Conservation (phyloP, 2,113 vertebrate species). For the Dipodomys ordii region DNA sequence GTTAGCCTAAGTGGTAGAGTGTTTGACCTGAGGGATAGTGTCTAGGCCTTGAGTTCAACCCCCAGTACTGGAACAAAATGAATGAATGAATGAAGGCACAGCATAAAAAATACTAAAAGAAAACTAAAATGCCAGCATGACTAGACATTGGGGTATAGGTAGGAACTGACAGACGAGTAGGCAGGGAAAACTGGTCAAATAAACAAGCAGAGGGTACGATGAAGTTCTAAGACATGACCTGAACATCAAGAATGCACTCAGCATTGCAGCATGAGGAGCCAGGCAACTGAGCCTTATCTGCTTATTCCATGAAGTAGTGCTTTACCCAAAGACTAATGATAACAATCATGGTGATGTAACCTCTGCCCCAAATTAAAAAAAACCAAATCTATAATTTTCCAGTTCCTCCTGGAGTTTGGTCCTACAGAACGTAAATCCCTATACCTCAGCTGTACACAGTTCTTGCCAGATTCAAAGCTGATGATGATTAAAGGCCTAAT, state of each 20-base stretch:
- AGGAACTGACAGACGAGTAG: not conserved
- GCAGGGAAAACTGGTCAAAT: not conserved
- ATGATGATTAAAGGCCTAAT: not conserved
- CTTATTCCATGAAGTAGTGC: not conserved
- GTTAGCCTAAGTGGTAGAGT: too few species aligned
- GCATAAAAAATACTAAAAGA: not conserved
- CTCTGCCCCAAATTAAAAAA: not conserved
- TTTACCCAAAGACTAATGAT: not conserved
- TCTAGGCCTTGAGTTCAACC: too few species aligned
- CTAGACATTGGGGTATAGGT: not conserved
- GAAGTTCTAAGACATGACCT: not conserved
- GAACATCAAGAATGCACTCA: not conserved
- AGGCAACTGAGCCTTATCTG: not conserved
- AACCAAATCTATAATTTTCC: not conserved
- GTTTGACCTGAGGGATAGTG: too few species aligned
- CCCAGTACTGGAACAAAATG: too few species aligned
- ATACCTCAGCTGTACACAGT: not conserved
- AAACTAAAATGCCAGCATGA: not conserved
- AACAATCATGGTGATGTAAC: not conserved
- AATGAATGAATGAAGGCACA: not conserved
- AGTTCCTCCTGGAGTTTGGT: not conserved
- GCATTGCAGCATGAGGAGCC: too few species aligned
- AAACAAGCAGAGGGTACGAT: not conserved
- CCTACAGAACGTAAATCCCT: not conserved
- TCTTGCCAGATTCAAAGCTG: not conserved